A percentile compares a stretch with the other conserved stretches of the same genome.
Conservation (phyloP, 2,113 vertebrate genomes). For the Phaethon lepturus region DNA sequence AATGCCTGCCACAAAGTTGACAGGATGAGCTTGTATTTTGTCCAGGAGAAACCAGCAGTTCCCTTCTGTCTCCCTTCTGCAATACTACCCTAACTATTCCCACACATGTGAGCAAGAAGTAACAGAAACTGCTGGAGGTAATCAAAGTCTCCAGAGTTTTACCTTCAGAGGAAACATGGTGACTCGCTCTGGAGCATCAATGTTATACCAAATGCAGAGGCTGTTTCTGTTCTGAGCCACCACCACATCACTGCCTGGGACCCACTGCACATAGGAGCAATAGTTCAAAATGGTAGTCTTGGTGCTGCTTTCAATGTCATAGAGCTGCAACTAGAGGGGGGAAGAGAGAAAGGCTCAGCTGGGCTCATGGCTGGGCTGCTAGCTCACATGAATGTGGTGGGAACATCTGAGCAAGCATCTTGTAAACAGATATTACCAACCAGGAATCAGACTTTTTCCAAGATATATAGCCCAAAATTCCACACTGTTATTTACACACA, state of each 20-base stretch:
- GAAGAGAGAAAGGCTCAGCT: neutral
- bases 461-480: neutral
- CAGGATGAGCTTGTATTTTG: neutral
- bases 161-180: constrained; percentile 94
- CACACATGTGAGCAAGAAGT: neutral
- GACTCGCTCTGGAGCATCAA: constrained; percentile 91
- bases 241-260: constrained; percentile 93
- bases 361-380: neutral
- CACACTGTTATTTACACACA: neutral
- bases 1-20: neutral
- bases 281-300: constrained; percentile 90
- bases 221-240: constrained; percentile 91
- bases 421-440: neutral
- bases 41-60: neutral
- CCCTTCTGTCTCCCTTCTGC: neutral
- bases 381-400: neutral
- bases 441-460: neutral
- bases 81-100: neutral
- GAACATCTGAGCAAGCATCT: neutral
- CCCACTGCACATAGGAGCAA: constrained; percentile 96
- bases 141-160: neutral
- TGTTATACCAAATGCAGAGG: constrained; percentile 95
- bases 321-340: constrained; percentile 88
- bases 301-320: constrained; percentile 79
- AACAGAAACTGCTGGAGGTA: neutral